Conservation (phyloP, 2,888 invertebrate genomes). For the Lagria hirta region DNA sequence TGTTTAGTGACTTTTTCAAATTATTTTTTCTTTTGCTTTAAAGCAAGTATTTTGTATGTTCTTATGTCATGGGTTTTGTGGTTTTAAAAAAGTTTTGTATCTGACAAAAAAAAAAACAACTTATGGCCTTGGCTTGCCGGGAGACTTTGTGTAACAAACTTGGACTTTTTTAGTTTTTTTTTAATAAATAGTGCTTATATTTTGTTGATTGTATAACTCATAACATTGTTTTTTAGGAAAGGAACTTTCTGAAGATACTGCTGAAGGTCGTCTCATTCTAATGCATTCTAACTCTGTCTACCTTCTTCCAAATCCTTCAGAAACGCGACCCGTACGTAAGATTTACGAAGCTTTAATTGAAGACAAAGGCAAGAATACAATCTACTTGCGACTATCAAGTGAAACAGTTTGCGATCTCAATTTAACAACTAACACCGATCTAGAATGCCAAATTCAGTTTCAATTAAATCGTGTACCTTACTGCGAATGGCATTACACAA, state of each 20-base stretch:
- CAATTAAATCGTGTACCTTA: slow-evolving; percentile 77
- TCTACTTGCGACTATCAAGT: slow-evolving; percentile 72
- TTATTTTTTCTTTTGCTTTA: too few species aligned
- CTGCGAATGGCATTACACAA: slow-evolving; percentile 82
- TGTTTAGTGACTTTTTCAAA: too few species aligned
- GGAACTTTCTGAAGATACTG: slow-evolving; percentile 79
- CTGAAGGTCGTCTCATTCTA: slow-evolving; percentile 75
- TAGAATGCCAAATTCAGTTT: slow-evolving; percentile 75
- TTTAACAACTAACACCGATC: slow-evolving; percentile 62
- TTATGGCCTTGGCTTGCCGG: too few species aligned
- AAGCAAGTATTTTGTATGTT: too few species aligned
- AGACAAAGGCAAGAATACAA: slow-evolving; percentile 76
- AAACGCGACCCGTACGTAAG: slow-evolving; percentile 43
- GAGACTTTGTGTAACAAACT: too few species aligned
- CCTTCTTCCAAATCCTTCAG: slow-evolving; percentile 43
- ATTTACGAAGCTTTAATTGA: slow-evolving; percentile 73
- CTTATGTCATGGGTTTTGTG: too few species aligned
- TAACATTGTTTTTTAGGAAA: too few species aligned
- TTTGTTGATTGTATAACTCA: too few species aligned
- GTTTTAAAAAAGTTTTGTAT: too few species aligned
- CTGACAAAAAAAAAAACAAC: too few species aligned
- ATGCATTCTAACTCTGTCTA: slow-evolving; percentile 72
- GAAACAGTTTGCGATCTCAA: slow-evolving; percentile 65
- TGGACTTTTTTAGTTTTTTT: too few species aligned
- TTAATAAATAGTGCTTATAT: too few species aligned